These are phyloP conservation scores for Porites evermanni DNA, from an alignment of 92 coral and sea anemone genomes.

Conservation along the genomic window DNA sequence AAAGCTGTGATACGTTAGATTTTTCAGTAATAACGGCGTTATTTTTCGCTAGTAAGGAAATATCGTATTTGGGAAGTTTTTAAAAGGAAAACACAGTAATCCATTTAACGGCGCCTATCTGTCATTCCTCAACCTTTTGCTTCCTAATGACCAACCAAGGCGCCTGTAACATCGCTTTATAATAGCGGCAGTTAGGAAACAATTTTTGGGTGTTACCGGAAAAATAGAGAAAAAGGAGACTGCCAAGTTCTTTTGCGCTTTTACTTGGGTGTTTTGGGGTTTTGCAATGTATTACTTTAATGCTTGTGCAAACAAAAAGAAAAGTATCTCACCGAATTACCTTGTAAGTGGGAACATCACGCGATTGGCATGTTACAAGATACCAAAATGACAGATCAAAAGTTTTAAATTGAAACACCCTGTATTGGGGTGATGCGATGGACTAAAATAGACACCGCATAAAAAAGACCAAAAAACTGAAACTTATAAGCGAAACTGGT, in stretches of 20 bases:
- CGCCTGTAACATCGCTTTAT: not conserved
- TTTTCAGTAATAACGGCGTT: conserved; percentile 9
- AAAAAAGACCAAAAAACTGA: not conserved
- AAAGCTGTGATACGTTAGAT: conserved; percentile 22
- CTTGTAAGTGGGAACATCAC: not conserved
- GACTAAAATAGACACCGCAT: not conserved
- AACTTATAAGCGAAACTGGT: not conserved
- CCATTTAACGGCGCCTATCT: not conserved
- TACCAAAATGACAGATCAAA: conserved; percentile 3
- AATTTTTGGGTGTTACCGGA: conserved; percentile 44
- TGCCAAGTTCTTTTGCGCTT: not conserved
- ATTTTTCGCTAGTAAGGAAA: conserved; percentile 7
- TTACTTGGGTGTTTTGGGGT: not conserved
- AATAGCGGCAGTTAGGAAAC: not conserved
- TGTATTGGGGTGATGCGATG: not conserved
- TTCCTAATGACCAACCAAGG: not conserved
- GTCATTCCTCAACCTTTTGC: not conserved
- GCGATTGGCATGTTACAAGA: conserved; percentile 6
- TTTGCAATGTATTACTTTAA: not conserved
- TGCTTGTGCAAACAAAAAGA: not conserved
- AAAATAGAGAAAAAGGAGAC: not conserved
- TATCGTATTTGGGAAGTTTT: not conserved
- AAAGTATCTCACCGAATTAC: not conserved
- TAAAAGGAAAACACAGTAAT: conserved; percentile 1
- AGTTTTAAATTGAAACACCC: not conserved